Evolutionary conservation across 1,140 invertebrate genomes (phyloP).

Genomic region (Berghia stephanieae): DNA sequence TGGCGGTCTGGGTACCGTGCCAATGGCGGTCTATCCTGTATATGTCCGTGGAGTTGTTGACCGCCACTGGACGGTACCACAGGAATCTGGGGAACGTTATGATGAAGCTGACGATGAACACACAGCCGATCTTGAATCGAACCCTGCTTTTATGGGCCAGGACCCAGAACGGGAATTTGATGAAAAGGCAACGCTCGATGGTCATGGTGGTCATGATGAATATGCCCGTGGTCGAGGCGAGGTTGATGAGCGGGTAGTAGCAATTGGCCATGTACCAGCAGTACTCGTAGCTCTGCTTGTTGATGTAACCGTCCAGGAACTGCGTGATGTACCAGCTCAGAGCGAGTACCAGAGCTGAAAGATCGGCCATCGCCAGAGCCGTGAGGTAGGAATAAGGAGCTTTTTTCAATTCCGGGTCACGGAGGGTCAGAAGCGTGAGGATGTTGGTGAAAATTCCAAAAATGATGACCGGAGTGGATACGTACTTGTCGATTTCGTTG

Average conservation of each 20-base stretch:
- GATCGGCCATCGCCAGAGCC: background rate
- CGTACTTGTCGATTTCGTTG: slow-evolving; percentile 17
- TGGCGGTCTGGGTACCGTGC: background rate
- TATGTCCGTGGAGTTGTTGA: background rate
- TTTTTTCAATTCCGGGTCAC: background rate
- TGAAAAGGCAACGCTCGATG: slow-evolving; percentile 20
- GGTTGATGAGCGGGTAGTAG: slow-evolving; percentile 17
- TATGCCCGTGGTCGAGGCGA: background rate
- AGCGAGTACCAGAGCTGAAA: background rate
- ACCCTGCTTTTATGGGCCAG: slow-evolving; percentile 1
- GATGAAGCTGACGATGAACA: background rate
- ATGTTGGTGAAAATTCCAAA: slow-evolving; percentile 27
- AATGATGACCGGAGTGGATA: background rate
- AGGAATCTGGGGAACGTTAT: slow-evolving; percentile 19
- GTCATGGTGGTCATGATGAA: slow-evolving; percentile 16
- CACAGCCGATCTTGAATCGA: background rate
- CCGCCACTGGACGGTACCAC: slow-evolving; percentile 11
- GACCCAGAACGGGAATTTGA: slow-evolving; percentile 16
- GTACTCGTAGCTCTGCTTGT: too few species aligned
- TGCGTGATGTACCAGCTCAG: background rate
- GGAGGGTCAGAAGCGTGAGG: slow-evolving; percentile 18
- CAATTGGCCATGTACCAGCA: background rate
- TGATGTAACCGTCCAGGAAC: background rate
- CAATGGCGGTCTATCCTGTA: background rate
- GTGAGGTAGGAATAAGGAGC: slow-evolving; percentile 18